phyloP scores from a whole-genome alignment of 2,797 vertebrate species.

The Astyanax mexicanus region DNA sequence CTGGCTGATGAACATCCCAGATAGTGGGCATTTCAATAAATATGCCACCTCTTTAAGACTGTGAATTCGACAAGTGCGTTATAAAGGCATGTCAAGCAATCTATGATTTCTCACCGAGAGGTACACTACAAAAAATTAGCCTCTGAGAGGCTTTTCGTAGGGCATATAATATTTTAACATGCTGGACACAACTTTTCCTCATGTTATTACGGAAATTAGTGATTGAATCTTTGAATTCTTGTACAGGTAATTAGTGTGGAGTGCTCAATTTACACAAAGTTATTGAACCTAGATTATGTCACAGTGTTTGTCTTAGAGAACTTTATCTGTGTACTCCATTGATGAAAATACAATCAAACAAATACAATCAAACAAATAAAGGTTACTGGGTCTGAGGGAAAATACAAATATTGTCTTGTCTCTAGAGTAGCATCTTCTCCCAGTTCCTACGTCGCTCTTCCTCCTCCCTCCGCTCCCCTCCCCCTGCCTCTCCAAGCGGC shows the following conservation, averaged over 20 bases:
- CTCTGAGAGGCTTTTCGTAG: too few relatives aligned
- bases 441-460: conserved; percentile 56
- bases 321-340: not conserved
- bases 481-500: conserved; percentile 59
- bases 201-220: not conserved
- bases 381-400: not conserved
- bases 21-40: too few relatives aligned
- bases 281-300: not conserved
- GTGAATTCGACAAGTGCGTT: too few relatives aligned
- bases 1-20: too few relatives aligned
- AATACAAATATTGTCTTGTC: conserved; percentile 22
- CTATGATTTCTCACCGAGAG: too few relatives aligned
- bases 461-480: conserved; percentile 40
- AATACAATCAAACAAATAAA: not conserved
- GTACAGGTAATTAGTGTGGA: not conserved
- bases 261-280: not conserved
- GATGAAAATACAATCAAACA: not conserved
- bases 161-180: too few relatives aligned
- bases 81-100: too few relatives aligned
- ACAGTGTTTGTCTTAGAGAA: not conserved
- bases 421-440: conserved; percentile 24
- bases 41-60: too few relatives aligned
- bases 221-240: not conserved
- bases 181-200: not conserved
- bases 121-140: too few relatives aligned